phyloP scores from a whole-genome alignment of 2,113 vertebrate genomes.

The Dicrurus megarhynchus region DNA sequence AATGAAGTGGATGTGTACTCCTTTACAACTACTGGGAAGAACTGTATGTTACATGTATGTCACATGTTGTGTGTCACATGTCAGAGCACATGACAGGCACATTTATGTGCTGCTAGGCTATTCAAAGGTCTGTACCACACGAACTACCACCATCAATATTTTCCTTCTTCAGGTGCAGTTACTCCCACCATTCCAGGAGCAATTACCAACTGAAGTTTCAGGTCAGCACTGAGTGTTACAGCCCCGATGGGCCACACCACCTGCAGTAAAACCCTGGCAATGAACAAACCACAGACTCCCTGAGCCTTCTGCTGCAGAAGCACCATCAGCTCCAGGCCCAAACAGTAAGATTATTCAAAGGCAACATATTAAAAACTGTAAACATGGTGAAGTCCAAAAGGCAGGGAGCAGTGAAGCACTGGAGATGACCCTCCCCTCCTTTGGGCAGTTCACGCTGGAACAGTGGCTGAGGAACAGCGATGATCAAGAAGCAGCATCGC shows the following conservation, averaged over 20 bases:
- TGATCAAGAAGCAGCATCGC: not conserved
- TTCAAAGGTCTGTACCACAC: not conserved
- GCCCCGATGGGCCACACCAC: not conserved
- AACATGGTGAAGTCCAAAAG: not conserved
- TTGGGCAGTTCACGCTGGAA: not conserved
- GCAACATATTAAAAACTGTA: not conserved
- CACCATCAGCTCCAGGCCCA: not conserved
- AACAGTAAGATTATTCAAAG: not conserved
- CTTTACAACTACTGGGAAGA: not conserved
- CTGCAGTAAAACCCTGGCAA: not conserved
- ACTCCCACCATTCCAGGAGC: not conserved
- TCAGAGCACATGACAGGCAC: not conserved
- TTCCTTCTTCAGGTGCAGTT: not conserved
- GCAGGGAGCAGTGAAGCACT: not conserved
- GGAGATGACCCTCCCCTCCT: not conserved
- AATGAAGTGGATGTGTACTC: not conserved
- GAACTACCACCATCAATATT: not conserved
- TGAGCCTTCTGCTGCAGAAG: not conserved
- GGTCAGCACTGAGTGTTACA: fast-evolving
- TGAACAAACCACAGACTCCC: not conserved
- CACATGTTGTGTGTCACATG: not conserved
- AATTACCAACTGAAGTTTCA: not conserved
- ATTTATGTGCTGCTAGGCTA: not conserved
- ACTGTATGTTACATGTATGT: fast-evolving
- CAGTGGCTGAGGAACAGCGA: not conserved